phyloP scores from a whole-genome alignment of 2,888 invertebrate species.

The Capitulum mitella region DNA sequence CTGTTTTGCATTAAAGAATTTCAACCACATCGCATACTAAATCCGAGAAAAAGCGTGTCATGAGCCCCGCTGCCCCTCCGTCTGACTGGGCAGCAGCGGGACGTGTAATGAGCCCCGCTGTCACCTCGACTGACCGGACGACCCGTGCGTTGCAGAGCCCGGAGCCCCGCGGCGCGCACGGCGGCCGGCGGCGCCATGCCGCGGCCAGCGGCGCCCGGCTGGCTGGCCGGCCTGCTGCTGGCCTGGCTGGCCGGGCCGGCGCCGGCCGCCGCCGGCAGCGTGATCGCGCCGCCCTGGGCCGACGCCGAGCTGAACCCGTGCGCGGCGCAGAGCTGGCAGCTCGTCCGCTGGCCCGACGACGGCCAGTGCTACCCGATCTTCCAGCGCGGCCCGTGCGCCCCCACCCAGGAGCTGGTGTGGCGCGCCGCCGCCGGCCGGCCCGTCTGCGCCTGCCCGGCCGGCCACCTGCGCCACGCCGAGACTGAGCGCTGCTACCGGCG shows the following conservation, averaged over 20 bases:
- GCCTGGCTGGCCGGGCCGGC: not conserved
- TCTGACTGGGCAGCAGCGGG: too few relatives aligned
- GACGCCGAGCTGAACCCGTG: slow-evolving; percentile 73
- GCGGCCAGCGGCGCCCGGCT: not conserved
- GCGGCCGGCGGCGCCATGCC: too few relatives aligned
- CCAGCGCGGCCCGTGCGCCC: slow-evolving; percentile 62
- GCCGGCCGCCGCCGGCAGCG: slow-evolving; percentile 38
- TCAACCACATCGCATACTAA: too few relatives aligned
- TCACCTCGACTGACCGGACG: too few relatives aligned
- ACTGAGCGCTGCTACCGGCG: slow-evolving; percentile 45
- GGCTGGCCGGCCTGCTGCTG: slow-evolving; percentile 43
- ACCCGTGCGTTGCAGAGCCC: too few relatives aligned
- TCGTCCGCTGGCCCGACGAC: slow-evolving; percentile 74
- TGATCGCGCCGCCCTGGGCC: slow-evolving; percentile 79
- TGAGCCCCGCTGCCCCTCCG: too few relatives aligned
- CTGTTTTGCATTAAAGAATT: too few relatives aligned
- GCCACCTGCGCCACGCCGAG: not conserved
- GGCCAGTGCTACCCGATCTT: slow-evolving; percentile 82
- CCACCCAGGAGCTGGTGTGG: slow-evolving; percentile 24
- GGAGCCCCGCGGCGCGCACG: too few relatives aligned
- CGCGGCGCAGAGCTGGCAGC: slow-evolving; percentile 73
- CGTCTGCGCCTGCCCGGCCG: slow-evolving; percentile 29
- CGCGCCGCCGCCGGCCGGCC: slow-evolving; percentile 50
- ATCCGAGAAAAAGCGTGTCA: too few relatives aligned
- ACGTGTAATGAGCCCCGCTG: too few relatives aligned